Evolutionary conservation across 2,797 vertebrate species (phyloP), one percentile per base, ranked within the genome.

Genomic region (Enteromius viviparus): DNA sequence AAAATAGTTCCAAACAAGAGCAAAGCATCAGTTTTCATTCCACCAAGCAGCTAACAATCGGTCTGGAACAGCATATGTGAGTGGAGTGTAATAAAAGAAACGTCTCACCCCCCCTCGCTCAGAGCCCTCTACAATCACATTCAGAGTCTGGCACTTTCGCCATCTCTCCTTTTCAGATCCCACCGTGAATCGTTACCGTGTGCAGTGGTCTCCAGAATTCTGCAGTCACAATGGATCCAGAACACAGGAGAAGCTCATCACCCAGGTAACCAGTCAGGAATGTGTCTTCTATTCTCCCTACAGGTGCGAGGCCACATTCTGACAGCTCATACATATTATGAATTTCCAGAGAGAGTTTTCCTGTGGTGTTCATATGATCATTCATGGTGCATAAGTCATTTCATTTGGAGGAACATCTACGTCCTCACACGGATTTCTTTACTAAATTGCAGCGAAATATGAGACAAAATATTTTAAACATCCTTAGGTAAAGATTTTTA

Each of bases 131-230:
- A 34, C 34, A 78, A 78, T 64, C 40, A 49, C 10, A 21, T 49
- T 65, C 23, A 47, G n/a, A 76, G 66, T 53, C 45, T 65, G 32
- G 10, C 45, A 26, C 15, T 76, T 34, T 47, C 26, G 3, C 26
- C 32, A 1, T 55, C 77, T 68, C 29, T 68, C 32, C 81, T 69
- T 49, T 81, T 26, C 85, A 97, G 96, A 96, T 89, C 80, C 91
- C 23, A 88, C 87, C 6, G 88, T 93, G 37, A 91, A 90, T n/a
- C 92, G 91, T 0, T 97, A 97, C 87, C 94, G 94, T 8, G 92
- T 98, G 83, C 96, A 94, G 70, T 98, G 96, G 96, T 91, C 91
- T 23, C 93, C 95, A 8, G 96, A 98, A 84, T 91, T 90, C 37
- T 98, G 97, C 68, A 71, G 86, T 42, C 93, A 95, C 89, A 97